Evolutionary conservation across 2,113 vertebrate species (phyloP).

Genomic region (Varanus komodoensis): DNA sequence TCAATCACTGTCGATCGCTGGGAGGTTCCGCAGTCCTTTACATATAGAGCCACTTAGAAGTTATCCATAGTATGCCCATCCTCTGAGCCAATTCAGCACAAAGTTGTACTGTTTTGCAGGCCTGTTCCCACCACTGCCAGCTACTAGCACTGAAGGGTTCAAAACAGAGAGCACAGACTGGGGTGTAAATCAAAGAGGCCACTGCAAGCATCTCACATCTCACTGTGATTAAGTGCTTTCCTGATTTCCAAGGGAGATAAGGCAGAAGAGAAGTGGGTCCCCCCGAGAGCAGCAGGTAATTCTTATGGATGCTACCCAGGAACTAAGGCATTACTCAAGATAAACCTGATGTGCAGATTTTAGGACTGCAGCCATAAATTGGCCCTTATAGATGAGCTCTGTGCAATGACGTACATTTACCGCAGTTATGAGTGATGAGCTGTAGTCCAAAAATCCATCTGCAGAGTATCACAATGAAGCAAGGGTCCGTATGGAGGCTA

Average conservation of each 20-base stretch:
- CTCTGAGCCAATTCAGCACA: slow-evolving; percentile 19
- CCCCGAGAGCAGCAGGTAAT: slow-evolving; percentile 15
- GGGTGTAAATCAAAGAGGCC: slow-evolving; percentile 25
- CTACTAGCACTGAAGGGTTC: slow-evolving; percentile 17
- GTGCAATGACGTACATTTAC: slow-evolving; percentile 25
- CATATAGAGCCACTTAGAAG: neutral
- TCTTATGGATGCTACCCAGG: slow-evolving; percentile 16
- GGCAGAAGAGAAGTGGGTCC: slow-evolving; percentile 8
- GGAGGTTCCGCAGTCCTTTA: neutral
- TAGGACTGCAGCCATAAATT: slow-evolving; percentile 24
- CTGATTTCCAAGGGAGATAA: slow-evolving; percentile 22
- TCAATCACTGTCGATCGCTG: neutral
- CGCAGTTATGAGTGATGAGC: slow-evolving; percentile 27
- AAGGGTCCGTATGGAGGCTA: neutral
- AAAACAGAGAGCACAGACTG: neutral
- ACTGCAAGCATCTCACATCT: slow-evolving; percentile 4
- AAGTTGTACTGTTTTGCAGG: neutral
- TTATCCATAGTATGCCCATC: neutral
- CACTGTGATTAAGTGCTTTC: slow-evolving; percentile 25
- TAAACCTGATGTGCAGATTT: slow-evolving; percentile 34
- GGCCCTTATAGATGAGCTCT: slow-evolving; percentile 11
- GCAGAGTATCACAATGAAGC: slow-evolving; percentile 1
- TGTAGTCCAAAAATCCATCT: slow-evolving; percentile 22
- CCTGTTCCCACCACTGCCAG: slow-evolving; percentile 6
- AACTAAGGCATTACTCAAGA: slow-evolving; percentile 35